These are phyloP conservation scores for Cantharis rufa DNA, from an alignment of 2,888 invertebrate genomes.

Conservation along the genomic window DNA sequence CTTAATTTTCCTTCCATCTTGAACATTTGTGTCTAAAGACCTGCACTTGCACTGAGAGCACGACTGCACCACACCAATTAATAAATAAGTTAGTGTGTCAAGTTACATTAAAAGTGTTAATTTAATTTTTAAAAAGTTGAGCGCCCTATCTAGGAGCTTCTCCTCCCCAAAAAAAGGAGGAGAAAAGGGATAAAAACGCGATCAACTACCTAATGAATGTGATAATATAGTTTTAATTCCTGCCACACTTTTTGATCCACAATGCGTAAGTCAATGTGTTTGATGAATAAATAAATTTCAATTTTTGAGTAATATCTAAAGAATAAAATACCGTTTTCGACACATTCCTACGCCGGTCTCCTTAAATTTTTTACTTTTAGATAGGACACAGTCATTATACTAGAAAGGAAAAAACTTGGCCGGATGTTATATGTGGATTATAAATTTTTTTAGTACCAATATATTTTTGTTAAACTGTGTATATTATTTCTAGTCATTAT, in stretches of 20 bases:
- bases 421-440: neutral
- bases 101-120: slow-evolving; percentile 5
- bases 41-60: slow-evolving; percentile 39
- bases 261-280: slow-evolving; percentile 16
- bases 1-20: slow-evolving; percentile 19
- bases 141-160: neutral
- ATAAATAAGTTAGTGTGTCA: slow-evolving; percentile 27
- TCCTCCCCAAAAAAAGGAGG: too few relatives aligned
- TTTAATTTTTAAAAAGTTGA: slow-evolving; percentile 10
- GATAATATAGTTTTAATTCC: slow-evolving; percentile 45
- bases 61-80: slow-evolving; percentile 36
- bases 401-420: neutral
- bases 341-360: slow-evolving; percentile 10
- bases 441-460: neutral
- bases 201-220: slow-evolving; percentile 42
- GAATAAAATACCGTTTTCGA: neutral
- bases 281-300: neutral
- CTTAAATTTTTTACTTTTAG: slow-evolving; percentile 5
- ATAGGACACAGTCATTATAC: neutral
- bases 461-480: slow-evolving; percentile 18
- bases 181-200: slow-evolving; percentile 1
- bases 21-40: slow-evolving; percentile 22
- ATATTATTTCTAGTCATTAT: slow-evolving; percentile 38
- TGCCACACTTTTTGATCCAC: slow-evolving; percentile 39
- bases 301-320: slow-evolving; percentile 1